These are phyloP conservation scores for Phenganax stokvisi DNA, from an alignment of 92 coral and sea anemone genomes.

Conservation along the genomic window DNA sequence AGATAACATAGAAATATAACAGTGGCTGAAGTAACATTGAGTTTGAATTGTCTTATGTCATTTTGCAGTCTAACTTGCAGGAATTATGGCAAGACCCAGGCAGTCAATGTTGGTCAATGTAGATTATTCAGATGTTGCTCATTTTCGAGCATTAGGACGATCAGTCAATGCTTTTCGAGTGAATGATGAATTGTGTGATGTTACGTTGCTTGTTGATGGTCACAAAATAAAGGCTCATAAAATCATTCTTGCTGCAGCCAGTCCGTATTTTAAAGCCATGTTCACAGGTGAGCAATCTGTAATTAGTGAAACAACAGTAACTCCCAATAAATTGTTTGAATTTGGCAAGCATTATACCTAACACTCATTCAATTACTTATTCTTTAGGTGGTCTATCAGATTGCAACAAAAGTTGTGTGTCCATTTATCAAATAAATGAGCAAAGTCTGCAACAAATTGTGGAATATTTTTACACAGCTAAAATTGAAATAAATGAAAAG, in stretches of 20 bases:
- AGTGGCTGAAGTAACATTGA: too few species aligned
- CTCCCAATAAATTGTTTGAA: background rate
- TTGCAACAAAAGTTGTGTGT: constrained; percentile 68
- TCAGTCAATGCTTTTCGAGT: constrained; percentile 62
- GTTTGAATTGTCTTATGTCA: background rate
- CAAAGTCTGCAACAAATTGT: constrained; percentile 67
- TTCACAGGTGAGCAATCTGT: constrained; percentile 69
- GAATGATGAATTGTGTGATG: constrained; percentile 90
- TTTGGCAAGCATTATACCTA: background rate
- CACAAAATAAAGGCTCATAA: constrained; percentile 67
- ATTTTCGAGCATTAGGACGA: constrained; percentile 62
- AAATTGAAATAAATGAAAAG: constrained; percentile 64
- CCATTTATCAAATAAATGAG: constrained; percentile 78
- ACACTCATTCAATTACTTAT: background rate
- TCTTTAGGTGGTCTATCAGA: constrained; percentile 79
- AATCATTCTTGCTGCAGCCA: constrained; percentile 80
- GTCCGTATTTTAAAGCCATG: constrained; percentile 98
- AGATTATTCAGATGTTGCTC: constrained; percentile 72
- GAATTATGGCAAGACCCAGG: constrained; percentile 10
- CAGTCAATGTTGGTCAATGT: background rate
- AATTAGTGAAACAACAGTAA: background rate
- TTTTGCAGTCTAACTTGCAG: background rate
- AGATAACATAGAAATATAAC: too few species aligned
- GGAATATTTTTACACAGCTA: constrained; percentile 81
- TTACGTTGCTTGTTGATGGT: constrained; percentile 66